phyloP scores from a whole-genome alignment of 2,888 invertebrate genomes.

The Digitonthophagus gazella region DNA sequence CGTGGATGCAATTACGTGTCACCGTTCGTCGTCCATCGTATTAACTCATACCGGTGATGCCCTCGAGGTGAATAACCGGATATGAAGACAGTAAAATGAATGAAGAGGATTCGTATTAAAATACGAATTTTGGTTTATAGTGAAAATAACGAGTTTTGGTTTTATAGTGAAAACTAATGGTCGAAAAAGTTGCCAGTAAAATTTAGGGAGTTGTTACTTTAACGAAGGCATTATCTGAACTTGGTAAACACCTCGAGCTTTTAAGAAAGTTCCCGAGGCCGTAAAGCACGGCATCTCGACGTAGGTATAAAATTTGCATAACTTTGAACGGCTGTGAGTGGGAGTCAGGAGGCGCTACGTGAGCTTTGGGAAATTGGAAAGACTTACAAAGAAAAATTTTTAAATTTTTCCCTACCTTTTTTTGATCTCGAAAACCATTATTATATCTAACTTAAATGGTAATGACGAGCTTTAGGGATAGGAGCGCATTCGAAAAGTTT shows the following conservation, averaged over 20 bases:
- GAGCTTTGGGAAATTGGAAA: neutral
- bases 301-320: neutral
- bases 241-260: neutral
- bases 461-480: neutral
- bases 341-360: neutral
- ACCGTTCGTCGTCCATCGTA: neutral
- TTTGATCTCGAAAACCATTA: too few species aligned
- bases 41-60: neutral
- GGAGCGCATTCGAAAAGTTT: neutral
- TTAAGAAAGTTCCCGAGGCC: neutral
- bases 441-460: neutral
- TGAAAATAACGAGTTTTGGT: too few species aligned
- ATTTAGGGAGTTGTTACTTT: neutral
- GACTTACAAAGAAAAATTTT: neutral
- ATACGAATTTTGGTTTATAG: too few species aligned
- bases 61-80: neutral
- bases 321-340: neutral
- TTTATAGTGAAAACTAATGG: too few species aligned
- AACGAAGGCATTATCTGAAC: neutral
- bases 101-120: neutral
- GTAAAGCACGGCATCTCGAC: neutral
- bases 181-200: neutral
- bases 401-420: too few species aligned
- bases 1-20: neutral
- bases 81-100: neutral